A percentile compares a stretch with the other conserved stretches of the same genome.
Evolutionary conservation across 2,797 vertebrate genomes (phyloP).

Genomic region (Eidolon dupreanum): DNA sequence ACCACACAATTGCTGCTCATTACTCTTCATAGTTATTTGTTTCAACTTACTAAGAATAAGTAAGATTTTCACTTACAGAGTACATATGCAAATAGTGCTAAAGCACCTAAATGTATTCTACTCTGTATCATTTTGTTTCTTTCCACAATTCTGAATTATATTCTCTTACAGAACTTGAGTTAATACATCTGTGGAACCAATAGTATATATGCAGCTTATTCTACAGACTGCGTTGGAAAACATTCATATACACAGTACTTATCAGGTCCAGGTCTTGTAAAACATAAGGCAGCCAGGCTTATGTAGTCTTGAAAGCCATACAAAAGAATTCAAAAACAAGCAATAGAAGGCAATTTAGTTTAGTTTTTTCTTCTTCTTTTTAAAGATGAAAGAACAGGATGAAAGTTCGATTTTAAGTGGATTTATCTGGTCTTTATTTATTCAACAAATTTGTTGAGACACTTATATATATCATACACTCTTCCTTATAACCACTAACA

Average conservation of each 20-base stretch:
- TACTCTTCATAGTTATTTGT: background rate
- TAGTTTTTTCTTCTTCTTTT: background rate
- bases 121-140: background rate
- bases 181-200: conserved; percentile 13
- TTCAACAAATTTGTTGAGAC: background rate
- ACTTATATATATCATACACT: background rate
- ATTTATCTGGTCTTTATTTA: background rate
- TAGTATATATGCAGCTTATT: background rate
- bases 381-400: background rate
- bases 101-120: background rate
- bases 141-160: background rate
- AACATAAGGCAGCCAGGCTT: background rate
- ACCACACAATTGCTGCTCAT: background rate
- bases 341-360: background rate
- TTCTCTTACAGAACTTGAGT: background rate
- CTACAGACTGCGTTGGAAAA: background rate
- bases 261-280: background rate
- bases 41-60: conserved; percentile 32
- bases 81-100: background rate
- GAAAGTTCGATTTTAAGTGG: background rate
- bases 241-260: background rate
- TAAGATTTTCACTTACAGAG: conserved; percentile 41
- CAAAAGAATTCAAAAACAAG: background rate
- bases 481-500: background rate
- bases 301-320: background rate